phyloP scores from a whole-genome alignment of 2,113 vertebrate genomes.

The Paraplagusia blochii region DNA sequence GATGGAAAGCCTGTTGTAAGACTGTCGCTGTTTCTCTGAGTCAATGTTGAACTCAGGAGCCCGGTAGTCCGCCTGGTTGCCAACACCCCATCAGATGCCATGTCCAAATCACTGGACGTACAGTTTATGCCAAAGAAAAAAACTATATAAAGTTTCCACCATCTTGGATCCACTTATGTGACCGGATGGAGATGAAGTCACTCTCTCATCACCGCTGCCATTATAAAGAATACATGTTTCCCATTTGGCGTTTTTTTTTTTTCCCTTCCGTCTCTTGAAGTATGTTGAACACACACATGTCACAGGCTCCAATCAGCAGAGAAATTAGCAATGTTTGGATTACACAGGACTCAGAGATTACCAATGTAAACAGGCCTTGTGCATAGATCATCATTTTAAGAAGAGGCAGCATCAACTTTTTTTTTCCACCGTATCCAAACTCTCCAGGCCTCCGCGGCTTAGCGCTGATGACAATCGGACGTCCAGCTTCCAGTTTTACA shows the following conservation, averaged over 20 bases:
- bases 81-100: conserved; percentile 21
- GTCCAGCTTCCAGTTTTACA: conserved; percentile 60
- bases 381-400: conserved; percentile 60
- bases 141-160: conserved; percentile 49
- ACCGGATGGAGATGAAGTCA: conserved; percentile 55
- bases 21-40: conserved; percentile 20
- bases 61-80: conserved; percentile 31
- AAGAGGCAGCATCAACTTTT: conserved; percentile 47
- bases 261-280: conserved; percentile 46
- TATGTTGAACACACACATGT: conserved; percentile 51
- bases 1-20: conserved; percentile 44
- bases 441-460: conserved; percentile 51
- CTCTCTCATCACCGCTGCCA: conserved; percentile 51
- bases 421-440: conserved; percentile 61
- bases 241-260: conserved; percentile 18
- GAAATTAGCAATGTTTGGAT: conserved; percentile 72
- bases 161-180: conserved; percentile 48
- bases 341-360: conserved; percentile 57
- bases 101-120: conserved; percentile 7
- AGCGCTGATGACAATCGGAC: conserved; percentile 68
- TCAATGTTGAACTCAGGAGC: conserved; percentile 19
- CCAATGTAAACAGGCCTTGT: conserved; percentile 62
- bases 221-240: conserved; percentile 47
- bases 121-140: conserved; percentile 22
- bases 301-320: conserved; percentile 66